Percentiles rank a stretch among this genome's conserved stretches.
phyloP scores from a whole-genome alignment of 2,888 invertebrate species.

The Microplitis deprimator region DNA sequence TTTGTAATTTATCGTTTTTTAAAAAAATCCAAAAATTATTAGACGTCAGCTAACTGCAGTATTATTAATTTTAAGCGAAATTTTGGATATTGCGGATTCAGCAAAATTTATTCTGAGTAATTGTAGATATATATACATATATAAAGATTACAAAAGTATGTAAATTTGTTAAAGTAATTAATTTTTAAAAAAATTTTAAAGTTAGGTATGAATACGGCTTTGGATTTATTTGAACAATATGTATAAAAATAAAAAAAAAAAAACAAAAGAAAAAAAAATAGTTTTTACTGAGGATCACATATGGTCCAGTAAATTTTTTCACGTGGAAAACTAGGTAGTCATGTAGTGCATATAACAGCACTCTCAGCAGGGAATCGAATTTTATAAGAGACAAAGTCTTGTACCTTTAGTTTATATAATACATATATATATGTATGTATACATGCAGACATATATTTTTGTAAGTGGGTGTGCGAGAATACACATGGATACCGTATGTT shows the following conservation, averaged over 20 bases:
- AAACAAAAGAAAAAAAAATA: not conserved
- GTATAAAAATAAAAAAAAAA: not conserved
- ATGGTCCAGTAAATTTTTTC: not conserved
- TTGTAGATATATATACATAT: no score
- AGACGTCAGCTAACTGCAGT: no score
- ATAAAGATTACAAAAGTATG: not conserved
- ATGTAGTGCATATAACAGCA: not conserved
- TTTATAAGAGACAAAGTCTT: not conserved
- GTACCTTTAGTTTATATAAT: not conserved
- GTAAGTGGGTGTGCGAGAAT: not conserved
- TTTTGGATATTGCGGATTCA: no score
- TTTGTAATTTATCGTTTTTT: no score
- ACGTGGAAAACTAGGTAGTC: not conserved
- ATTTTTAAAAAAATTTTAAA: not conserved
- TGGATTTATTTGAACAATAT: not conserved
- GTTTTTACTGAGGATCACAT: not conserved
- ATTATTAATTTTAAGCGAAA: no score
- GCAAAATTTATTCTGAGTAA: no score
- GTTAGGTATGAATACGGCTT: not conserved
- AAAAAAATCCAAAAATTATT: no score
- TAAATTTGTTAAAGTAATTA: not conserved
- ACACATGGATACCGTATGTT: conserved; percentile 11
- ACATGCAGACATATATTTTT: not conserved
- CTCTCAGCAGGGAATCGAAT: conserved; percentile 1
- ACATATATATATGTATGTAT: not conserved